Conservation (phyloP, 2,888 invertebrate species). For the Neocrepidodera transversa region DNA sequence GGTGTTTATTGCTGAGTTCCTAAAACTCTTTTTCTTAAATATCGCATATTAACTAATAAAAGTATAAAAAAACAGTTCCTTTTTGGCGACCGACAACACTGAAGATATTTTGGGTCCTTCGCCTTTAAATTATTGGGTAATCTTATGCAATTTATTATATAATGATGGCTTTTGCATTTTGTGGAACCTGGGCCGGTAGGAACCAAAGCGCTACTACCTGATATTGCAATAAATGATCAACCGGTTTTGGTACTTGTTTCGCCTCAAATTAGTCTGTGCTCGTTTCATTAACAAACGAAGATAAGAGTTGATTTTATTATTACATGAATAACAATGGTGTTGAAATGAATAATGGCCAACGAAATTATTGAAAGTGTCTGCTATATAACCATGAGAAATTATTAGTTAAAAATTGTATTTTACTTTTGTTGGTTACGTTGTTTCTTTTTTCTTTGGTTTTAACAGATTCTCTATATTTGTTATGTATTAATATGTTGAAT, state of each 20-base stretch:
- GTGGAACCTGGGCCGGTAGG: not conserved
- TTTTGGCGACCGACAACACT: no score
- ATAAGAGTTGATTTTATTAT: slow-evolving; percentile 5
- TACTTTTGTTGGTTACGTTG: no score
- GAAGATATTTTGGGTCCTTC: no score
- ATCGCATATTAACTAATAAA: no score
- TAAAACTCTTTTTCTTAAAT: no score
- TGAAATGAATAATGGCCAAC: slow-evolving; percentile 11
- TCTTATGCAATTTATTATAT: slow-evolving; percentile 14
- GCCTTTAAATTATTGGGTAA: not conserved
- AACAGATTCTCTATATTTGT: no score
- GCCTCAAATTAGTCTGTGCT: slow-evolving; percentile 8
- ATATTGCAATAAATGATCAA: slow-evolving; percentile 13
- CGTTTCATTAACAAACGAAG: slow-evolving; percentile 12
- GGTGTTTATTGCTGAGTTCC: no score
- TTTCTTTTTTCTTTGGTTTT: no score
- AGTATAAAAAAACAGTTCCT: no score
- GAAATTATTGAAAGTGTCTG: slow-evolving; percentile 10
- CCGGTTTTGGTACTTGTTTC: slow-evolving; percentile 16
- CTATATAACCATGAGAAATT: no score
- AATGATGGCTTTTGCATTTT: not conserved
- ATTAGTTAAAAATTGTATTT: no score
- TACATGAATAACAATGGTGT: not conserved
- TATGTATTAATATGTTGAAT: no score
- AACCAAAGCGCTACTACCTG: slow-evolving; percentile 10